Evolutionary conservation across 2,888 invertebrate genomes (phyloP), one percentile per base, ranked within the genome.

Genomic region (Proisotoma minuta): DNA sequence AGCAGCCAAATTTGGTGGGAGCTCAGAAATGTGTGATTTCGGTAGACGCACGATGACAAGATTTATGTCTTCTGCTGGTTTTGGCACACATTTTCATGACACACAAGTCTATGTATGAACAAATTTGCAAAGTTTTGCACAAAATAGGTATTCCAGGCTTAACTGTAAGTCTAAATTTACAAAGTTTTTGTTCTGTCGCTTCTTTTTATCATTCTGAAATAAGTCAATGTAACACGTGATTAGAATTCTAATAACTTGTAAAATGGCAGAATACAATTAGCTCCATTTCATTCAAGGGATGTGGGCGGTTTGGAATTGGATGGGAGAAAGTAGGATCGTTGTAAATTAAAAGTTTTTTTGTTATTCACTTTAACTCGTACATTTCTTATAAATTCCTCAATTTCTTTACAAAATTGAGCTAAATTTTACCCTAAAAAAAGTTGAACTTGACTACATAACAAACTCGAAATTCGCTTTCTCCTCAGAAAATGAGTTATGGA

Each of bases 21-120:
- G 24, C 3, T 52, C 10, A 28, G n/a, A 5, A 47, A 18, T n/a
- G 20, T 47, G 20, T 28, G 52, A 52, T 52, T 27, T 15, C 15
- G 34, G 34, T 15, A 15, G 34, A 34, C 52, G 52, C 22, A 52
- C 52, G 52, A 52, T 52, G 52, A 52, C 52, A 52, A 52, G 52
- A 52, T 52, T 52, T 52, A 52, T 52, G 23, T 4, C 29, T 12
- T 5, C 26, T 28, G 18, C 52, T 52, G 52, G 52, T 52, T 52
- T 52, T 52, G 52, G 52, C 52, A 52, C 52, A 52, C 52, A 52
- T 52, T 52, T 52, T 52, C 52, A 52, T 52, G 52, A 52, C 52
- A 52, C 52, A 52, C 4, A 28, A n/a, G n/a, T n/a, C n/a, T n/a
- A n/a, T 28, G n/a, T 15, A 52, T 24, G 52, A 52, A 52, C 52